Conservation (phyloP, 2,113 vertebrate species). For the Sterrhoptilus dennistouni region DNA sequence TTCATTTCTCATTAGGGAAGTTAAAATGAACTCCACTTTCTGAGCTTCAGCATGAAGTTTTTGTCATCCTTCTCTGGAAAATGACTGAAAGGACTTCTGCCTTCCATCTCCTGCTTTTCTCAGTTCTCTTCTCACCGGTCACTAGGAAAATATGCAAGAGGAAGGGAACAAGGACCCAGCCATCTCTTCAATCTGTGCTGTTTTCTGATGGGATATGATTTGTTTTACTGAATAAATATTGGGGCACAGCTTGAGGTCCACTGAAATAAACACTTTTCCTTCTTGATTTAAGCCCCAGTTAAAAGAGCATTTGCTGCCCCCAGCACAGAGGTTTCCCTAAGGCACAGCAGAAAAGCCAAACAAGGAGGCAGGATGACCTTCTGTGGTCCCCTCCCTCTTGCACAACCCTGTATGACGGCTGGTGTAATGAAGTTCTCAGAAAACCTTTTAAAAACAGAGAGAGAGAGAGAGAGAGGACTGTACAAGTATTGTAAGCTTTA, state of each 20-base stretch:
- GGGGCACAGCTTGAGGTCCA: background rate
- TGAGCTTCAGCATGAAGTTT: background rate
- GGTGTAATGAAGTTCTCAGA: background rate
- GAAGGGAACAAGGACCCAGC: background rate
- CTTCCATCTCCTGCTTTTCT: background rate
- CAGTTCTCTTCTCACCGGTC: background rate
- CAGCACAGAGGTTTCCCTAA: background rate
- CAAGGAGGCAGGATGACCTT: background rate
- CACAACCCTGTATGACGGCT: background rate
- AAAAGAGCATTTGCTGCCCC: background rate
- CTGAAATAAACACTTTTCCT: background rate
- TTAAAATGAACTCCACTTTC: background rate
- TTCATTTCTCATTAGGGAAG: background rate
- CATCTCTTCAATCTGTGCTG: background rate
- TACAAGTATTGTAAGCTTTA: conserved; percentile 27
- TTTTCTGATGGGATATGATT: background rate
- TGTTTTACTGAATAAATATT: background rate
- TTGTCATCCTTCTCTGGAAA: background rate
- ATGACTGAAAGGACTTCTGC: background rate
- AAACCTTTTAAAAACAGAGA: background rate
- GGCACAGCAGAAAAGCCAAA: background rate
- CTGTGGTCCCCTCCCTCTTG: background rate
- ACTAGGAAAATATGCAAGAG: background rate
- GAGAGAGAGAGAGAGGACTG: background rate
- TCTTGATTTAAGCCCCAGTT: background rate